A percentile compares a stretch with the other conserved stretches of the same genome.
phyloP scores from a whole-genome alignment of 2,113 vertebrate species.

The Phodopus roborovskii region DNA sequence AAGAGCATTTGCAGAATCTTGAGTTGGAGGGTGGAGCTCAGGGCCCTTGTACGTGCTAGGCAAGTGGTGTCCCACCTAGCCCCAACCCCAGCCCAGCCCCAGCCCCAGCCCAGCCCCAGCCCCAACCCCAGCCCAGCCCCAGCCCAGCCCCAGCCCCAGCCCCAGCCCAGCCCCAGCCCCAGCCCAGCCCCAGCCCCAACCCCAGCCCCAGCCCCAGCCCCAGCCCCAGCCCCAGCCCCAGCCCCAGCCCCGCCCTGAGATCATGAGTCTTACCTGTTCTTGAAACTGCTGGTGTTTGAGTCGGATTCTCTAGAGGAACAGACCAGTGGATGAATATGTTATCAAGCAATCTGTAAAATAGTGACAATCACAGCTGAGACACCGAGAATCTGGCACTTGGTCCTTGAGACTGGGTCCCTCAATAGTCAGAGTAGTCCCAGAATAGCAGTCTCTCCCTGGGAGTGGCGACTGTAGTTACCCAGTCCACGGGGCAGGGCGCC shows the following conservation, averaged over 20 bases:
- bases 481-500: neutral
- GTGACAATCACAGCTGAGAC: neutral
- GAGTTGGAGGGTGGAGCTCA: neutral
- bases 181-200: neutral
- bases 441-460: neutral
- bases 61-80: too few relatives aligned
- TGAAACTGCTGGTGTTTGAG: constrained; percentile 3
- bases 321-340: neutral
- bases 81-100: neutral
- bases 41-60: neutral
- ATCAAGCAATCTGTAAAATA: neutral
- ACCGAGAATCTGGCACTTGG: neutral
- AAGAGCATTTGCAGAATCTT: neutral
- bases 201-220: neutral
- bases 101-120: too few relatives aligned
- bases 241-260: neutral
- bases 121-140: neutral
- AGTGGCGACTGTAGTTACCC: neutral
- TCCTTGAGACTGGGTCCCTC: neutral
- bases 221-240: neutral
- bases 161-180: neutral
- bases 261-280: constrained; percentile 52
- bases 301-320: neutral
- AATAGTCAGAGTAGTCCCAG: neutral
- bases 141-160: neutral